Evolutionary conservation across 2,113 vertebrate genomes (phyloP).

Genomic region (Okapia johnstoni): DNA sequence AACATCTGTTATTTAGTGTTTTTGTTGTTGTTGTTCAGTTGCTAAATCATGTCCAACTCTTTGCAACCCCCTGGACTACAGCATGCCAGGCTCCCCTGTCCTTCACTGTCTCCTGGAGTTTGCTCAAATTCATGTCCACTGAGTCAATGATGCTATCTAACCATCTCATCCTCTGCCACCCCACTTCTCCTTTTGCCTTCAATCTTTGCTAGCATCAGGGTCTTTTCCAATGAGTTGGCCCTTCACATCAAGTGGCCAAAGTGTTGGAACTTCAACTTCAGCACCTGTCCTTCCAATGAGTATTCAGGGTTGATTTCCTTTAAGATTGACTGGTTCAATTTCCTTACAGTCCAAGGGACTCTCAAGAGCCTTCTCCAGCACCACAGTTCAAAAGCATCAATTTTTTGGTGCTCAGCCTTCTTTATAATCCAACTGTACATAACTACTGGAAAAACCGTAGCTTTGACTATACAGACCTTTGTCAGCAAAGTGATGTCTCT

Average conservation of each 20-base stretch:
- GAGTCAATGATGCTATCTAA: background rate
- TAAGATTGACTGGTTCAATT: background rate
- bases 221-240: background rate
- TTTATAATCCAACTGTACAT: background rate
- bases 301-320: background rate
- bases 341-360: background rate
- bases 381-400: background rate
- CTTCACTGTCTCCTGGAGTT: background rate
- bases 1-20: background rate
- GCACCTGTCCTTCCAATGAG: background rate
- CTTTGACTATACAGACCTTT: background rate
- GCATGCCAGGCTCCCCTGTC: background rate
- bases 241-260: background rate
- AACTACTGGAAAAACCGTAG: background rate
- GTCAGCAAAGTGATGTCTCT: background rate
- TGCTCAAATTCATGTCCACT: background rate
- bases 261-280: background rate
- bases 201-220: background rate
- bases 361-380: background rate
- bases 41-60: background rate
- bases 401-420: background rate
- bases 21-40: background rate
- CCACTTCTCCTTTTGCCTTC: background rate
- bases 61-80: background rate
- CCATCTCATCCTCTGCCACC: background rate